Evolutionary conservation across 2,888 invertebrate genomes (phyloP).

Genomic region (Ochropacha duplaris): DNA sequence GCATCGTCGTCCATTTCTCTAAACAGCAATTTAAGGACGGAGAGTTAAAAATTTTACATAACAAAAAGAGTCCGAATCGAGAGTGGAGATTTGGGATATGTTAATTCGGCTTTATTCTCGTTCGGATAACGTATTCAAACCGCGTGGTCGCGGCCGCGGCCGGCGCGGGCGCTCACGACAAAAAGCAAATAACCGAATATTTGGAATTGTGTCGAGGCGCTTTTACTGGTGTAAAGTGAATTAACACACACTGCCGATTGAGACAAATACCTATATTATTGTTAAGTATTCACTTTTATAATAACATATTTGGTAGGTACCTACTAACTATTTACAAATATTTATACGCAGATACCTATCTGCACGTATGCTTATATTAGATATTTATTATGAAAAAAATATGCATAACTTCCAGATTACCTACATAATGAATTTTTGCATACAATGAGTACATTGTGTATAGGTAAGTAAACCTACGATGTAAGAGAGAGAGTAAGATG

Average conservation of each 20-base stretch:
- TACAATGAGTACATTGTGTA: too few relatives aligned
- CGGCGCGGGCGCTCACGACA: slow-evolving; percentile 37
- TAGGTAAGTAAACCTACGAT: too few relatives aligned
- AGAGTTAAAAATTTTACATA: slow-evolving; percentile 62
- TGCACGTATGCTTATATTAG: too few relatives aligned
- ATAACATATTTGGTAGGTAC: too few relatives aligned
- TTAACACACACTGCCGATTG: slow-evolving; percentile 53
- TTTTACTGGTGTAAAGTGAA: slow-evolving; percentile 65
- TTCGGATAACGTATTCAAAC: slow-evolving; percentile 61
- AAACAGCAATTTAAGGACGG: slow-evolving; percentile 64
- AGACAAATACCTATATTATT: slow-evolving; percentile 32
- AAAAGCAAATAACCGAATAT: slow-evolving; percentile 69
- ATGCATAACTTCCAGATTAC: too few relatives aligned
- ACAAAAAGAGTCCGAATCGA: slow-evolving; percentile 58
- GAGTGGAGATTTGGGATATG: slow-evolving; percentile 64
- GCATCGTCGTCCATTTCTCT: slow-evolving; percentile 51
- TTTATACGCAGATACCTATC: too few relatives aligned
- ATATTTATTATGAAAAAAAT: too few relatives aligned
- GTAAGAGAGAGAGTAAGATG: neutral
- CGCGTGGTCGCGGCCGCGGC: slow-evolving; percentile 36
- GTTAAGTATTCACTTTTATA: slow-evolving; percentile 2
- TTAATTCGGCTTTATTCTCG: slow-evolving; percentile 67
- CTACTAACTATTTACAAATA: neutral
- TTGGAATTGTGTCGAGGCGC: slow-evolving; percentile 66
- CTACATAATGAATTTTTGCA: too few relatives aligned